Conservation (phyloP, 2,888 invertebrate genomes). For the Caenorhabditis japonica region DNA sequence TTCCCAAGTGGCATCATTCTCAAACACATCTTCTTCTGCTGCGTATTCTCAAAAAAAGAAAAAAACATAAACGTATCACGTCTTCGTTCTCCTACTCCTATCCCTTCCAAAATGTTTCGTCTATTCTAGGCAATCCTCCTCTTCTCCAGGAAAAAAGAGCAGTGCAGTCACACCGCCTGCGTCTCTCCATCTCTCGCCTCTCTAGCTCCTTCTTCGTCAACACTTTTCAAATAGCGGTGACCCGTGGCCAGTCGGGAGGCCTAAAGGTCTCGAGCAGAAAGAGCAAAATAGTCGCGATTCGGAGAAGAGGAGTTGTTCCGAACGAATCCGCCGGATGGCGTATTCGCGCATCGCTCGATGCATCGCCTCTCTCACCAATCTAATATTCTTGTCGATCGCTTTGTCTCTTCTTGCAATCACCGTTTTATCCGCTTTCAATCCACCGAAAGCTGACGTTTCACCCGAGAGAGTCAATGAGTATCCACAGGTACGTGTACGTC, state of each 20-base stretch:
- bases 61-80: constrained; percentile 10
- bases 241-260: constrained; percentile 24
- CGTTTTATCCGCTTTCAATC: constrained; percentile 44
- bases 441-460: constrained; percentile 39
- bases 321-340: constrained; percentile 41
- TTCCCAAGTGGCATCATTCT: no score
- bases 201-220: constrained; percentile 6
- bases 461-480: constrained; percentile 45
- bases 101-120: constrained; percentile 32
- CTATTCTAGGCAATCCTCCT: constrained; percentile 10
- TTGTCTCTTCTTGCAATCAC: constrained; percentile 36
- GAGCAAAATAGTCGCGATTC: constrained; percentile 1
- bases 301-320: constrained; percentile 14
- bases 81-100: neutral
- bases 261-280: constrained; percentile 5
- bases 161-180: constrained; percentile 25
- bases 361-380: constrained; percentile 42
- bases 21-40: neutral
- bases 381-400: constrained; percentile 36
- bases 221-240: constrained; percentile 28
- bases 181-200: constrained; percentile 11
- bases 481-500: constrained; percentile 29
- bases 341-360: constrained; percentile 38
- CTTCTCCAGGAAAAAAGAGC: constrained; percentile 13
- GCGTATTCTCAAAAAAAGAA: constrained; percentile 25